Base-by-base conservation (phyloP, 2,888 invertebrate genomes). In the Physocephala rufipes region DNA sequence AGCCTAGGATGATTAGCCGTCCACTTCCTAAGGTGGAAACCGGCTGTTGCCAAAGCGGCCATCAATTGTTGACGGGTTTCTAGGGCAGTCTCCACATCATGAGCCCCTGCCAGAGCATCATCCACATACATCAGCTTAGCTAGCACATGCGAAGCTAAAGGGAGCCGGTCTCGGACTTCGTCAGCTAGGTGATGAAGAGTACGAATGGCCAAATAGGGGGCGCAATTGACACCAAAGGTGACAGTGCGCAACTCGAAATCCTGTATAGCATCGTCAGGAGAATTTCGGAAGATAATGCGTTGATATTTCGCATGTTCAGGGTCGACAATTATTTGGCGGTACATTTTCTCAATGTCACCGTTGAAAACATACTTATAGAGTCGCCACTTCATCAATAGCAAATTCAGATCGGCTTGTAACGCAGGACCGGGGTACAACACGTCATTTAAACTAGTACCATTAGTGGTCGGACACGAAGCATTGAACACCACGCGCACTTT, bases 291-390 rank as follows among this genome's bases (percentile, higher is more conserved):
- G 1, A 76, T 30, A 19, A 78, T 74, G 12, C 74, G 43, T 30
- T 76, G 75, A 53, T 69, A 76, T 16, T 63, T 30, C 4, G 47
- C 49, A 30, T 77, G 71, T 4, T 55, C 28, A 1, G 69, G 70
- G 2, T 73, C 62, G 1, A 76, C 58, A 19, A 66, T 62, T 3
- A 77, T 71, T 28, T 76, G 75, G 2, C 75, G 71, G 19, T 74
- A 76, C 73, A 76, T 75, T n/a, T 77, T 76, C 30, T 74, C 47
- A 2, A 76, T 70, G 30, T 78, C 76, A 1, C 74, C 74, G 15
- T 74, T 75, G 43, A 76, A 74, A 0, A 74, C 75, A 16, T 67
- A 76, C n/a, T 64, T 30, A n/a, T 72, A 62, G 2, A 62, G 24
- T 21, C 62, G 62, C 62, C 62, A 62, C 19, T 19, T 36, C 13